Evolutionary conservation across 2,113 vertebrate genomes (phyloP).

Genomic region (Oreocharis arfaki): DNA sequence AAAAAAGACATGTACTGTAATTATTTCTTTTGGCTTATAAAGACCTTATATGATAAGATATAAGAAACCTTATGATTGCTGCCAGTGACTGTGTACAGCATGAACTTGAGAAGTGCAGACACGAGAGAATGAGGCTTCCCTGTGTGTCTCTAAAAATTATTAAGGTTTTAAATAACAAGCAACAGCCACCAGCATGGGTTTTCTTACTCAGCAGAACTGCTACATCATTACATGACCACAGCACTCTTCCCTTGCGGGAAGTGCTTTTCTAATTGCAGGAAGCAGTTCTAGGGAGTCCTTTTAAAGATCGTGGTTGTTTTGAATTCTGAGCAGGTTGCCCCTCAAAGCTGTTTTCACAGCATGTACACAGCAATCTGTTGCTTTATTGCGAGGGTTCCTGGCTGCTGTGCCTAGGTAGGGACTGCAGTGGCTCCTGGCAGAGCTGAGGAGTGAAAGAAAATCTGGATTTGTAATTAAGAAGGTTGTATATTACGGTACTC

Average conservation of each 20-base stretch:
- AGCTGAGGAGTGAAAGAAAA: not conserved
- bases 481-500: not conserved
- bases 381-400: not conserved
- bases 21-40: not conserved
- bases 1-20: not conserved
- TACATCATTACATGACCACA: not conserved
- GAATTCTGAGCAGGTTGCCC: not conserved
- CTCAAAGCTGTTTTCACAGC: not conserved
- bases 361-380: not conserved
- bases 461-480: not conserved
- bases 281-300: not conserved
- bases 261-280: not conserved
- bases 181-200: not conserved
- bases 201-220: not conserved
- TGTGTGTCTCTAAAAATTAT: not conserved
- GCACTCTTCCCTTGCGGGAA: rapidly evolving
- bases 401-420: not conserved
- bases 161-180: not conserved
- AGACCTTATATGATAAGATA: not conserved
- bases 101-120: not conserved
- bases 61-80: not conserved
- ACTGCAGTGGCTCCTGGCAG: not conserved
- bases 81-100: not conserved
- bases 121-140: not conserved
- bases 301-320: not conserved